Base-by-base conservation (phyloP, 1,140 invertebrate genomes). In the Drosophila prosaltans region DNA sequence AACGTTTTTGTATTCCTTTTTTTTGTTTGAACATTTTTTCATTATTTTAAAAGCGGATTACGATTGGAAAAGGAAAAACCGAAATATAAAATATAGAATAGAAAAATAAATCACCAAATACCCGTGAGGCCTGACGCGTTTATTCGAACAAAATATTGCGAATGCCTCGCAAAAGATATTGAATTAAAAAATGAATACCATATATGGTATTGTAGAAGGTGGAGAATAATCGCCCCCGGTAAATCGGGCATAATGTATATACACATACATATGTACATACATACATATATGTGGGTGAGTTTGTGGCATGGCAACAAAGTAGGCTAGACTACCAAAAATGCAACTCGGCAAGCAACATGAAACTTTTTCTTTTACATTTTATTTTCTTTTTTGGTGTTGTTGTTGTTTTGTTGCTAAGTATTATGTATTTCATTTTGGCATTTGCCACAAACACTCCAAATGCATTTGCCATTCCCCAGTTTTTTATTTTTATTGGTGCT, bases 381-480 rank as follows among this genome's bases (percentile, higher is more conserved):
- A 21, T 54, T 2, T 39, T 26, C 21, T 36, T 36, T 36, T 36
- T 7, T 36, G 4, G 3, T 36, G 3, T 36, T 7, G 1, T 24
- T 57, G 24, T 24, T 32, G 30, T 57, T 78, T 81, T 81, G 75
- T 81, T 81, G 72, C 75, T 79, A 86, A 86, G 84, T 89, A 89
- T 88, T 86, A 83, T 88, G 80, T 89, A 83, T 88, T 88, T 88
- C 84, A 74, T 88, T 88, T 88, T 83, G 80, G 83, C 76, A 83
- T 86, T 70, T 89, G 83, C 83, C 83, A 70, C 83, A 88, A 88
- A 88, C 83, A 88, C 83, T 88, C 77, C 80, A 86, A 86, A 88
- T 86, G 83, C 83, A 86, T 86, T 86, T 86, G 80, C 80, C 83
- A 83, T 82, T 68, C 83, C 82, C 43, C 39, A 57, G 28, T 43